phyloP scores from a whole-genome alignment of 2,888 invertebrate genomes.

The Ophion slaviceki region DNA sequence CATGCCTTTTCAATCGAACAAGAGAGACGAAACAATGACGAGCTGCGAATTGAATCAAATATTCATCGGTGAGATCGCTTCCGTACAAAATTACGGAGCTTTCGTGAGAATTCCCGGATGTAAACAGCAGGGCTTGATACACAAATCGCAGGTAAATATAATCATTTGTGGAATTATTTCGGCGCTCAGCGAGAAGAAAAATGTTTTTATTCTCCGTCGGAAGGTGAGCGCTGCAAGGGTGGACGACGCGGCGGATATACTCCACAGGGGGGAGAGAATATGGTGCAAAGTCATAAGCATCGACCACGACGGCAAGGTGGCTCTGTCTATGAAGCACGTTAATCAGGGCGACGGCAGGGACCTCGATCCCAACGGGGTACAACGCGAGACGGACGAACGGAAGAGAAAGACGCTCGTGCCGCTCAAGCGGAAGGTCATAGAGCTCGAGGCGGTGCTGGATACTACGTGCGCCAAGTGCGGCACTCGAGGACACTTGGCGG shows the following conservation, averaged over 20 bases:
- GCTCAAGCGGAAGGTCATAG: constrained; percentile 77
- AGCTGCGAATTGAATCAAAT: constrained; percentile 79
- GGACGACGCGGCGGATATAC: constrained; percentile 81
- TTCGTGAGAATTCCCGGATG: constrained; percentile 82
- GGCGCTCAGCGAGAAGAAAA: background rate
- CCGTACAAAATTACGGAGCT: constrained; percentile 83
- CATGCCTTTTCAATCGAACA: background rate
- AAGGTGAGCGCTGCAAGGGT: constrained; percentile 80
- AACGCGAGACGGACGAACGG: constrained; percentile 80
- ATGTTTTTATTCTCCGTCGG: constrained; percentile 15
- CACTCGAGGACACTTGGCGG: constrained; percentile 81
- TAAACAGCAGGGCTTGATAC: constrained; percentile 82
- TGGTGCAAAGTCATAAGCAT: constrained; percentile 83
- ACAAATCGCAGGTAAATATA: constrained; percentile 78
- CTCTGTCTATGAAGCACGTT: constrained; percentile 83
- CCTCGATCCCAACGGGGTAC: constrained; percentile 82
- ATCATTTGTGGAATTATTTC: constrained; percentile 2
- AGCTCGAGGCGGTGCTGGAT: constrained; percentile 82
- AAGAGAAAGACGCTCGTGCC: constrained; percentile 75
- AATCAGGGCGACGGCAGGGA: constrained; percentile 83
- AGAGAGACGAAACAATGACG: constrained; percentile 69
- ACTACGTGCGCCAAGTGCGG: constrained; percentile 83
- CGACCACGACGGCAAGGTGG: constrained; percentile 82
- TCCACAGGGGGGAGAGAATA: constrained; percentile 81
- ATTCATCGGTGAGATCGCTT: constrained; percentile 81